These are phyloP conservation scores for Philypnodon macrostomus DNA, from an alignment of 2,797 vertebrate genomes.

Conservation along the genomic window DNA sequence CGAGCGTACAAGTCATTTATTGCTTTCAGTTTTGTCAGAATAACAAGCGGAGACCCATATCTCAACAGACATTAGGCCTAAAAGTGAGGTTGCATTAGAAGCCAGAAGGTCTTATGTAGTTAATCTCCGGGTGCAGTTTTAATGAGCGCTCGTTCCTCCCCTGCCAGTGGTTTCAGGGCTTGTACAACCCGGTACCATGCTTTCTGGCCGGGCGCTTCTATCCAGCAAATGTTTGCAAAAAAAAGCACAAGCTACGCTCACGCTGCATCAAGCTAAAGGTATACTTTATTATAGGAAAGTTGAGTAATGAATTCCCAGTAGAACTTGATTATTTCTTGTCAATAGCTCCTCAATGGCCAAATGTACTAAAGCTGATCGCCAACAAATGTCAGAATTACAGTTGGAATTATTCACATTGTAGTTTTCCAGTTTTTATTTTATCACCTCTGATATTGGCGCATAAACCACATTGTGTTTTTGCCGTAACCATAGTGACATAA, in stretches of 20 bases:
- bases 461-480: slow-evolving; percentile 12
- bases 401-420: slow-evolving; percentile 2
- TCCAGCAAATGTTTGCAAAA: too few species aligned
- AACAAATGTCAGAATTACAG: neutral
- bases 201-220: slow-evolving; percentile 40
- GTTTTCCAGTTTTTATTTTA: slow-evolving; percentile 6
- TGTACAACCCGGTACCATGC: slow-evolving; percentile 74
- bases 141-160: slow-evolving; percentile 57
- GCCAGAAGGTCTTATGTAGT: slow-evolving; percentile 37
- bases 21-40: slow-evolving; percentile 36
- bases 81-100: slow-evolving; percentile 28
- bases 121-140: slow-evolving; percentile 53
- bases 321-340: slow-evolving; percentile 3
- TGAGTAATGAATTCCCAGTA: slow-evolving; percentile 17
- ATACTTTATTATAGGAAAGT: slow-evolving; percentile 33
- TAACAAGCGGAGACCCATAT: slow-evolving; percentile 21
- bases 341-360: neutral
- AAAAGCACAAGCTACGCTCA: slow-evolving; percentile 36
- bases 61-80: slow-evolving; percentile 16
- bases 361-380: slow-evolving; percentile 1
- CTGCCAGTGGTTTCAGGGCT: slow-evolving; percentile 46
- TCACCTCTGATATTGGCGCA: neutral
- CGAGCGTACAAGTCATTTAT: slow-evolving; percentile 16
- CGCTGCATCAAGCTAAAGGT: slow-evolving; percentile 23
- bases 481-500: slow-evolving; percentile 12